Base-by-base conservation (phyloP, 2,113 vertebrate species). In the Bubo scandiacus region DNA sequence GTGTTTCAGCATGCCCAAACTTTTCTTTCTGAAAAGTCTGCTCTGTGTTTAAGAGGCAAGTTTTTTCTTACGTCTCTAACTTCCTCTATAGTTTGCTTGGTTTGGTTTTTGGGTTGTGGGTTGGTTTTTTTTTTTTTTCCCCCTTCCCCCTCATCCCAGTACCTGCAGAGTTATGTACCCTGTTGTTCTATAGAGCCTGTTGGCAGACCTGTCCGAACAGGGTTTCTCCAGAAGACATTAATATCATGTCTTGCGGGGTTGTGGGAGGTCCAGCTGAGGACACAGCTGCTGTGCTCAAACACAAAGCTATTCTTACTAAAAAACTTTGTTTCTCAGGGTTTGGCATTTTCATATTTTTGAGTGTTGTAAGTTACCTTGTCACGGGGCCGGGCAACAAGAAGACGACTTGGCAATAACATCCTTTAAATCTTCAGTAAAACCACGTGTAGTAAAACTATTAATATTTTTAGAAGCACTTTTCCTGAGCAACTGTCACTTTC, bases 321-420 rank as follows among this genome's bases (percentile, higher is more conserved):
- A 68, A 40, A 10, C 54, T 54, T 43, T 34, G 15, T 21, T 77
- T 79, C 34, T 78, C 11, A 0, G 12, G 10, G 17, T 58, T 40
- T 36, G 29, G 1, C 2, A 0, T 47, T 36, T 51, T 71, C 5
- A 3, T 42, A 34, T 65, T 58, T 65, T n/a, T 20, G 8, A 2
- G 0, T 36, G 6, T 30, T 26, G 21, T 10, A 38, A 32, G 54
- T 66, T 73, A n/a, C 62, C 52, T 85, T 57, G 32, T 68, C 8
- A 7, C 17, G 6, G 9, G 5, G 5, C 7, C 32, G 36, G 51
- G 22, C 38, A 27, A 21, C 40, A 55, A 47, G n/a, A 47, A 43
- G n/a, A 73, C 29, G 71, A 6, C 4, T 11, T 26, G 21, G 21
- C 71, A 57, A 13, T 47, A 65, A 29, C 52, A 43, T 62, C 30